Evolutionary conservation across 2,888 invertebrate genomes (phyloP), one percentile per base, ranked within the genome.

Genomic region (Sarcophaga rosellei): DNA sequence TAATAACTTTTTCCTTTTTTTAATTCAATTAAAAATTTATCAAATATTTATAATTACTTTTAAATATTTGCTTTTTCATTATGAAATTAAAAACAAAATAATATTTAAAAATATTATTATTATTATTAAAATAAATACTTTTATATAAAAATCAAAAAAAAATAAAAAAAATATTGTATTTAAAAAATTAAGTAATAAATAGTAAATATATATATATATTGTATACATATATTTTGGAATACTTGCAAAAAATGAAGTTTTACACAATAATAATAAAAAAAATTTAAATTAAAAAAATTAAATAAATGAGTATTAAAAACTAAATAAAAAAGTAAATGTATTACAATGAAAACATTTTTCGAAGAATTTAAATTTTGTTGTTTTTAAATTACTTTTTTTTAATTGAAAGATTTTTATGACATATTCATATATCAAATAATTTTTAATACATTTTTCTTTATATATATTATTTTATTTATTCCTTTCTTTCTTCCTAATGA

Each of bases 181-280:
- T 53, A 75, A 75, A 45, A 80, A 35, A 35, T 35, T 8, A 35
- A 75, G 15, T 70, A 66, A 53, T 15, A 72, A 65, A 17, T 25
- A n/a, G 66, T 5, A 68, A 61, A 81, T 21, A 35, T 12, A 76
- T 45, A 76, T 45, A 84, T 17, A 53, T 15, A 47, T 35, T 35
- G 8, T 25, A 74, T 53, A 80, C 53, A 83, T 83, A 83, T 86
- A 83, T 86, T 83, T 81, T 86, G 86, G 83, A 83, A 86, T 83
- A 86, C 83, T 83, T 73, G 76, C 76, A 86, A 70, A 21, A 21
- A 81, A 83, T 83, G 63, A 86, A 83, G 77, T 81, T 82, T 86
- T 81, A 83, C 80, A 83, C 76, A 59, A 69, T 73, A 75, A 59
- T 62, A 73, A 57, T 66, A 66, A 15, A 68, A 15, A 68, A 65